Conservation (phyloP, 2,113 vertebrate species). For the Eidolon helvum region DNA sequence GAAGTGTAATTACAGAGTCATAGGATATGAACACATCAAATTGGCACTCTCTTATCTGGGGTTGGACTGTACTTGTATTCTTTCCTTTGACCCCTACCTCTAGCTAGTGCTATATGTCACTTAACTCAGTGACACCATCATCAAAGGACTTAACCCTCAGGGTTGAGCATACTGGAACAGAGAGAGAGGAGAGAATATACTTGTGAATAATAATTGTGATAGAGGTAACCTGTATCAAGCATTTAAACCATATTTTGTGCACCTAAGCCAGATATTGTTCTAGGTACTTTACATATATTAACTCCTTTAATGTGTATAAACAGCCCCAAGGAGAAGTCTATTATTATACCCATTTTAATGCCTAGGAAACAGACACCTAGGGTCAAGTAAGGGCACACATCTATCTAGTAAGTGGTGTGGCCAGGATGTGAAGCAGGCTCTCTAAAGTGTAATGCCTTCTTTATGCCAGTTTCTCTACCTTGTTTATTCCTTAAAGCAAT, state of each 20-base stretch:
- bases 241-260: neutral
- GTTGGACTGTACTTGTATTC: neutral
- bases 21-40: neutral
- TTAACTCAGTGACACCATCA: neutral
- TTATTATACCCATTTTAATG: neutral
- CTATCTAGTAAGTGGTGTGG: neutral
- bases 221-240: neutral
- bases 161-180: neutral
- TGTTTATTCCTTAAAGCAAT: constrained; percentile 8
- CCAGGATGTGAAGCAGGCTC: neutral
- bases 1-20: neutral
- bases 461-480: neutral
- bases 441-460: neutral
- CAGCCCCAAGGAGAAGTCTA: neutral
- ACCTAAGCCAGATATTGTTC: neutral
- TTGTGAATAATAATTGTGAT: neutral
- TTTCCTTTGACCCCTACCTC: neutral
- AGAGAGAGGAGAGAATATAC: neutral
- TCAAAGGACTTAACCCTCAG: neutral
- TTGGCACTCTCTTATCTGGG: neutral
- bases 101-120: neutral
- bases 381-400: neutral
- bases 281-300: neutral
- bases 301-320: neutral
- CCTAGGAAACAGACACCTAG: neutral